A percentile compares a stretch with the other conserved stretches of the same genome.
Evolutionary conservation across 1,140 invertebrate genomes (phyloP).

Genomic region (Muscidifurax raptorellus): DNA sequence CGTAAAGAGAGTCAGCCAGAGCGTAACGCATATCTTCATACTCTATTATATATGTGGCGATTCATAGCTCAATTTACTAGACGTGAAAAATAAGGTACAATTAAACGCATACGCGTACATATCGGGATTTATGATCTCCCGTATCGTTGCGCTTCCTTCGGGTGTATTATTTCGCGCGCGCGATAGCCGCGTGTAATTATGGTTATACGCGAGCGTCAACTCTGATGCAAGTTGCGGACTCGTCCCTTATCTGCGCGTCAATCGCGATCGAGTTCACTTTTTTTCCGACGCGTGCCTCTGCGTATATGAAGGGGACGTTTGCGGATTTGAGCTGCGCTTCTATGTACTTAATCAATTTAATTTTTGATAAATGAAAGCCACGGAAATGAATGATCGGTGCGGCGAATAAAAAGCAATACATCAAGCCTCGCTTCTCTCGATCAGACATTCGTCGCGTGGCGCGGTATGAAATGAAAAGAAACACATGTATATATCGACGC

Average conservation of each 20-base stretch:
- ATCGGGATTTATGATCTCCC: constrained; percentile 11
- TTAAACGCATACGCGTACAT: constrained; percentile 3
- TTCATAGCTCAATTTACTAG: constrained; percentile 14
- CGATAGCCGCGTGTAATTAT: constrained; percentile 5
- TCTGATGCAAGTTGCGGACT: background rate
- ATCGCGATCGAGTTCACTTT: background rate
- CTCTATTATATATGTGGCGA: background rate
- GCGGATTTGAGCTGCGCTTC: no score
- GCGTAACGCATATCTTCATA: background rate
- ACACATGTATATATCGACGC: background rate
- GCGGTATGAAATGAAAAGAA: background rate
- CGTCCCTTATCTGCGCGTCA: background rate
- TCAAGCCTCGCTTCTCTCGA: background rate
- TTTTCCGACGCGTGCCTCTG: background rate
- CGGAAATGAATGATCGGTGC: no score
- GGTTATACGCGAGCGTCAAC: background rate
- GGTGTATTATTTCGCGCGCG: background rate
- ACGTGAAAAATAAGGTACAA: constrained; percentile 37
- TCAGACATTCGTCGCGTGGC: background rate
- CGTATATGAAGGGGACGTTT: no score
- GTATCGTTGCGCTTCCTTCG: background rate
- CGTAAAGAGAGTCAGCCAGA: background rate
- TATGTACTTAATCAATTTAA: background rate
- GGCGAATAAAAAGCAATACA: background rate
- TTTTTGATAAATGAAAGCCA: background rate